Evolutionary conservation across 2,888 invertebrate genomes (phyloP).

Genomic region (Scelioninae gen. 2): DNA sequence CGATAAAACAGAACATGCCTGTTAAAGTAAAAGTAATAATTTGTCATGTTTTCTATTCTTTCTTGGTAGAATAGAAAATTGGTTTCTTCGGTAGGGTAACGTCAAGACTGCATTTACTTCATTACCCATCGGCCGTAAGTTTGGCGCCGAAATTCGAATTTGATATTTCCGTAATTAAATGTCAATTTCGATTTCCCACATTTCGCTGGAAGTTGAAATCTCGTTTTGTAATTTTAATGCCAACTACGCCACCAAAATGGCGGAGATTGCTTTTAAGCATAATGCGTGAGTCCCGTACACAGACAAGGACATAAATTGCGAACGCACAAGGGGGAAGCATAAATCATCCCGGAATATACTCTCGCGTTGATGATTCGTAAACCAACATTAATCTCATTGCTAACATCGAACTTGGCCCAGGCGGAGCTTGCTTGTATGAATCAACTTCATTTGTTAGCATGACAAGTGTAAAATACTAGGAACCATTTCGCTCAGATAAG

Average conservation of each 20-base stretch:
- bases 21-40: too few species aligned
- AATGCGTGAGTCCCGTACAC: constrained; percentile 30
- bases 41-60: too few species aligned
- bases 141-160: too few species aligned
- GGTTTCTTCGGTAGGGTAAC: too few species aligned
- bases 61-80: too few species aligned
- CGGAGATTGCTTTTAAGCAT: constrained; percentile 5
- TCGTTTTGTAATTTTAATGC: too few species aligned
- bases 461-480: constrained; percentile 43
- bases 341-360: constrained; percentile 47
- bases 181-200: too few species aligned
- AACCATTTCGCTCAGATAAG: constrained; percentile 22
- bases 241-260: not conserved
- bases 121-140: too few species aligned
- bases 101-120: too few species aligned
- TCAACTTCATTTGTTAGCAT: constrained; percentile 44
- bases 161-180: too few species aligned
- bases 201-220: too few species aligned
- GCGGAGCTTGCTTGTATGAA: constrained; percentile 35
- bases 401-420: constrained; percentile 39
- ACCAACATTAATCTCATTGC: constrained; percentile 56
- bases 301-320: constrained; percentile 28
- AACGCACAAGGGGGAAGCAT: constrained; percentile 29
- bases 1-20: too few species aligned
- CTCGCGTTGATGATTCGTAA: constrained; percentile 50